phyloP scores from a whole-genome alignment of 2,113 vertebrate genomes.

The Tachuris rubrigastra region DNA sequence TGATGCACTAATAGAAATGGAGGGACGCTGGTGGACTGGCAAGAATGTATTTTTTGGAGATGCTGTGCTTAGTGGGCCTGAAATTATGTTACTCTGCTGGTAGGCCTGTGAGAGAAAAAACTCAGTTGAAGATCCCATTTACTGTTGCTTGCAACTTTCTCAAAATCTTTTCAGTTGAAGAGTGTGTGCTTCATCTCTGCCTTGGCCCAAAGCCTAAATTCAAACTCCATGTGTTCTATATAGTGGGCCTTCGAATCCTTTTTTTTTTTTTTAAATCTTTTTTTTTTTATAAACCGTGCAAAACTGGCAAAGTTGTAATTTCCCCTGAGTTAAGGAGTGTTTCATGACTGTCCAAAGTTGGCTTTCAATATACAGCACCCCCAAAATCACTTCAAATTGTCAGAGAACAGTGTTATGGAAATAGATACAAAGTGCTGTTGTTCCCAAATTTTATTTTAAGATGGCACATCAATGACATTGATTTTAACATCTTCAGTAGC shows the following conservation, averaged over 20 bases:
- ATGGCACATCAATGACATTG: not conserved
- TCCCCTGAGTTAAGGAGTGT: not conserved
- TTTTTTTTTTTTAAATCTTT: too few species aligned
- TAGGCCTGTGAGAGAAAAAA: fast-evolving
- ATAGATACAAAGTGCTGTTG: not conserved
- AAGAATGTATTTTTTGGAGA: not conserved
- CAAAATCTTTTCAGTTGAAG: not conserved
- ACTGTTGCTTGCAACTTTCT: not conserved
- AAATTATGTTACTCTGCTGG: not conserved
- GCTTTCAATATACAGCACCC: not conserved
- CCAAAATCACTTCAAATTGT: not conserved
- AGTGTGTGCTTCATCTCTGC: not conserved
- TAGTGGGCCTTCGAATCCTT: not conserved
- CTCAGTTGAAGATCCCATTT: not conserved
- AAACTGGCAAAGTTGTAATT: not conserved
- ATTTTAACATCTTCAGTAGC: not conserved
- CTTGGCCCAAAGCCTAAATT: not conserved
- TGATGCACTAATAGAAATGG: not conserved
- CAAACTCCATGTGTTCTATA: not conserved
- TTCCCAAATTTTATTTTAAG: not conserved
- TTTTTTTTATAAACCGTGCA: not conserved
- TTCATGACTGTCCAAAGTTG: not conserved
- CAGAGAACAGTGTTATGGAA: not conserved
- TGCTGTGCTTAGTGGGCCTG: not conserved
- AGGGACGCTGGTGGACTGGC: not conserved